phyloP scores from a whole-genome alignment of 2,113 vertebrate species.

The Camelus bactrianus region DNA sequence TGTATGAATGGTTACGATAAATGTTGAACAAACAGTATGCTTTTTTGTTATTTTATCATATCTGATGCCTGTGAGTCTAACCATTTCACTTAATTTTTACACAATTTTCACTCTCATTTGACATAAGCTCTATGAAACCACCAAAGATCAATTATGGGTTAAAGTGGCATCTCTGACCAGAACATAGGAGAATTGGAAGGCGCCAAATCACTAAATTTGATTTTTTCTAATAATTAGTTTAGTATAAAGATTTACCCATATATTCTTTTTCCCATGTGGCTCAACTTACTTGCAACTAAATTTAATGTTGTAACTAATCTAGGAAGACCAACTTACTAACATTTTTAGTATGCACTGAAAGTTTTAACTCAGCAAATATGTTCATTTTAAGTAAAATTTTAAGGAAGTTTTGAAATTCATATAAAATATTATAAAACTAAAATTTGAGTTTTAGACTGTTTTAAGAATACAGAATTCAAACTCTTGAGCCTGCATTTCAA shows the following conservation, averaged over 20 bases:
- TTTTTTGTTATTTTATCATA: not conserved
- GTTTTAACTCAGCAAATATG: not conserved
- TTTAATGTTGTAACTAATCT: not conserved
- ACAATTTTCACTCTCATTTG: not conserved
- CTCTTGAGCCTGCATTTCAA: not conserved
- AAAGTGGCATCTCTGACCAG: not conserved
- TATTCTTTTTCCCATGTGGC: not conserved
- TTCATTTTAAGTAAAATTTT: not conserved
- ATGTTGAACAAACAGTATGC: not conserved
- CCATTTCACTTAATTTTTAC: conserved; percentile 42
- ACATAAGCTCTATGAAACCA: not conserved
- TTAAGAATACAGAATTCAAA: conserved; percentile 42
- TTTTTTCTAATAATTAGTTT: conserved; percentile 6
- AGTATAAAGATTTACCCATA: not conserved
- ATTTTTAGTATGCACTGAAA: not conserved
- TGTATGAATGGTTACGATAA: conserved; percentile 14
- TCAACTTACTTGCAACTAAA: not conserved
- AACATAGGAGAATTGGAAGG: not conserved
- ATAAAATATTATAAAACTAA: conserved; percentile 21
- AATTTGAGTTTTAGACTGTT: not conserved
- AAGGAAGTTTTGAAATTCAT: conserved; percentile 25
- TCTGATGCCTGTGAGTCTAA: not conserved
- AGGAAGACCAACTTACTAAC: not conserved
- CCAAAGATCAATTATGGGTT: not conserved
- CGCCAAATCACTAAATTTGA: not conserved